Evolutionary conservation across 37 sponge, comb jelly and placozoan genomes (phyloP).

Genomic region (Petrosia ficiformis): DNA sequence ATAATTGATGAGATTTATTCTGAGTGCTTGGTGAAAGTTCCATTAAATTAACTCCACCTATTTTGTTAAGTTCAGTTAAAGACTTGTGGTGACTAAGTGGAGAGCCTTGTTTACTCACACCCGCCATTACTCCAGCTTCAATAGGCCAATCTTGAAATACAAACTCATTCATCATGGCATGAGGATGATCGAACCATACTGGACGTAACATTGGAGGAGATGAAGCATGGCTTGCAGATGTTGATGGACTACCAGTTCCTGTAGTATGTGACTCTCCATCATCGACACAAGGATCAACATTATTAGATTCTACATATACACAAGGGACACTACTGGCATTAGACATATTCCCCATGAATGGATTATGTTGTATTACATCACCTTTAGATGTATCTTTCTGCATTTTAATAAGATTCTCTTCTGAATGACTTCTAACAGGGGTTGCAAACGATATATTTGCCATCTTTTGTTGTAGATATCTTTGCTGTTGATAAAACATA

Average conservation of each 20-base stretch:
- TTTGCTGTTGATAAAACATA: constrained; percentile 38
- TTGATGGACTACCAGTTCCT: constrained; percentile 65
- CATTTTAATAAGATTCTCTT: constrained; percentile 66
- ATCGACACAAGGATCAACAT: constrained; percentile 15
- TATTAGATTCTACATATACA: constrained; percentile 61
- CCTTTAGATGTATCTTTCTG: constrained; percentile 46
- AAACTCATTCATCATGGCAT: constrained; percentile 25
- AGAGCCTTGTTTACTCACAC: constrained; percentile 16
- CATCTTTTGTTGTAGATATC: constrained; percentile 65
- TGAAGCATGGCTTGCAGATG: constrained; percentile 73
- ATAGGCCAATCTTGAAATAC: constrained; percentile 74
- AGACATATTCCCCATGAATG: constrained; percentile 81
- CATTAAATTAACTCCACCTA: constrained; percentile 12
- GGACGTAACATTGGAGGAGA: constrained; percentile 70
- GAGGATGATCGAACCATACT: constrained; percentile 46
- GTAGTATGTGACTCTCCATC: constrained; percentile 23
- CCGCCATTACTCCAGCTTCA: background rate
- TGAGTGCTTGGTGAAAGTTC: constrained; percentile 2
- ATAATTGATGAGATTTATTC: constrained; percentile 49
- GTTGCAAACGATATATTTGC: constrained; percentile 40
- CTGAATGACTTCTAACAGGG: constrained; percentile 69
- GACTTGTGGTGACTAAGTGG: constrained; percentile 69
- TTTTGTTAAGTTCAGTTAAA: constrained; percentile 55
- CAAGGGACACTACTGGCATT: constrained; percentile 81
- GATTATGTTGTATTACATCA: constrained; percentile 63